A percentile compares a stretch with the other conserved stretches of the same genome.
Evolutionary conservation across 2,888 invertebrate species (phyloP).

Genomic region (Caenorhabditis sinica): DNA sequence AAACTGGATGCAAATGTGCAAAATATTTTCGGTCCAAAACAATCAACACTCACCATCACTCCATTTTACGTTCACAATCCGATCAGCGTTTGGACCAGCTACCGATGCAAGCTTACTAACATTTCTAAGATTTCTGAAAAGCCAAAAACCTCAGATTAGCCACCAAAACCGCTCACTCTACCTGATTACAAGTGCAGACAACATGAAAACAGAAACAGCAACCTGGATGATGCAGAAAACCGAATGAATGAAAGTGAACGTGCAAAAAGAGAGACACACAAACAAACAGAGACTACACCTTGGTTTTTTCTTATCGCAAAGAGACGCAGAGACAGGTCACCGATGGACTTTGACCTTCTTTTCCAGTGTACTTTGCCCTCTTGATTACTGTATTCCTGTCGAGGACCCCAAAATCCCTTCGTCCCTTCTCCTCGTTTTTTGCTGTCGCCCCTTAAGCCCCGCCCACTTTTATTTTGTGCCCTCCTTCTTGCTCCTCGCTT

Average conservation of each 20-base stretch:
- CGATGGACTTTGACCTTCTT: constrained; percentile 45
- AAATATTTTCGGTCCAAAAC: neutral
- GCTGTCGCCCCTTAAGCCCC: constrained; percentile 37
- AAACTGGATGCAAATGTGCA: neutral
- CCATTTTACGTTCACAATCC: constrained; percentile 69
- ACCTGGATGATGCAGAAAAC: neutral
- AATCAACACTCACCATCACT: constrained; percentile 62
- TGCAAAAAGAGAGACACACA: constrained; percentile 42
- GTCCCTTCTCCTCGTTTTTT: neutral
- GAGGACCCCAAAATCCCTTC: constrained; percentile 2
- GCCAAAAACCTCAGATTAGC: neutral
- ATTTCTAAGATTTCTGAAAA: constrained; percentile 34
- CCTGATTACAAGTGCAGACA: constrained; percentile 55
- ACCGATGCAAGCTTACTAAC: constrained; percentile 50
- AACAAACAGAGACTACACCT: constrained; percentile 16
- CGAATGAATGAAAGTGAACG: constrained; percentile 41
- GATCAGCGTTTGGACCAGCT: constrained; percentile 42
- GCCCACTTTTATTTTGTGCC: constrained; percentile 55
- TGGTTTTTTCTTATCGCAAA: constrained; percentile 52
- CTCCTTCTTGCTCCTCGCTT: constrained; percentile 36
- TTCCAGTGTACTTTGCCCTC: constrained; percentile 14
- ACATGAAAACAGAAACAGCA: constrained; percentile 26
- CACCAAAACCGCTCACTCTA: constrained; percentile 4
- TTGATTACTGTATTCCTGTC: constrained; percentile 12
- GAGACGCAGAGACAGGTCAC: constrained; percentile 53